These are phyloP conservation scores for Palloptera scutellata DNA, from an alignment of 2,888 invertebrate genomes.

Conservation along the genomic window DNA sequence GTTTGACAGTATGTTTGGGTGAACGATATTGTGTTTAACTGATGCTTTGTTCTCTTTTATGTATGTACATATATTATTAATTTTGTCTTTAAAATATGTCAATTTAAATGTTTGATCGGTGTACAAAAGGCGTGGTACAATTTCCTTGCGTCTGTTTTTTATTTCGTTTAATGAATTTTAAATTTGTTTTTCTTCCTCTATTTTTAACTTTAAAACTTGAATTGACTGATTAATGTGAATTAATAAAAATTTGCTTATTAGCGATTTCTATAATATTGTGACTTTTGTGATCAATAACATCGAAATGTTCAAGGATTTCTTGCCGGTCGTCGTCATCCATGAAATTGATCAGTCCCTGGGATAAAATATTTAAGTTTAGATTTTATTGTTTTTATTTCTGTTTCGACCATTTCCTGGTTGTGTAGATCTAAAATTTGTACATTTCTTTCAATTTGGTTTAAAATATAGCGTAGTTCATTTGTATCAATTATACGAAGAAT, in stretches of 20 bases:
- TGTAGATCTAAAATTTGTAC: slow-evolving; percentile 8
- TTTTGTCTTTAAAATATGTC: slow-evolving; percentile 17
- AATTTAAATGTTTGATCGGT: slow-evolving; percentile 19
- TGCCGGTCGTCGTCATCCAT: too few relatives aligned
- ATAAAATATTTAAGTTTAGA: slow-evolving; percentile 23
- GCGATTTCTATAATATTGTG: slow-evolving; percentile 21
- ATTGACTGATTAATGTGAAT: too few relatives aligned
- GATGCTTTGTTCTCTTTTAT: slow-evolving; percentile 15
- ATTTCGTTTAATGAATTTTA: slow-evolving; percentile 9
- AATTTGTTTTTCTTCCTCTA: slow-evolving; percentile 23
- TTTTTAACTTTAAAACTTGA: slow-evolving; percentile 18
- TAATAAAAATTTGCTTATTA: slow-evolving; percentile 31
- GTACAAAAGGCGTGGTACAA: slow-evolving; percentile 13
- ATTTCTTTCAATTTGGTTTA: slow-evolving; percentile 21
- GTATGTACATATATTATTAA: too few relatives aligned
- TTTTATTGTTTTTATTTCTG: slow-evolving; percentile 21
- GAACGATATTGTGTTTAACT: slow-evolving; percentile 15
- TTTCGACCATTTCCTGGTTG: slow-evolving; percentile 20
- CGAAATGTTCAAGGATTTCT: too few relatives aligned
- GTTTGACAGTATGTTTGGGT: too few relatives aligned
- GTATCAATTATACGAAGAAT: slow-evolving; percentile 23
- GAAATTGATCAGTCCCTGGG: too few relatives aligned
- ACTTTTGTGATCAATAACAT: slow-evolving; percentile 13
- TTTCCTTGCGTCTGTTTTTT: slow-evolving; percentile 22
- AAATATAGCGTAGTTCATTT: slow-evolving; percentile 14